Base-by-base conservation (phyloP, 2,797 vertebrate genomes). In the Chromis chromis region DNA sequence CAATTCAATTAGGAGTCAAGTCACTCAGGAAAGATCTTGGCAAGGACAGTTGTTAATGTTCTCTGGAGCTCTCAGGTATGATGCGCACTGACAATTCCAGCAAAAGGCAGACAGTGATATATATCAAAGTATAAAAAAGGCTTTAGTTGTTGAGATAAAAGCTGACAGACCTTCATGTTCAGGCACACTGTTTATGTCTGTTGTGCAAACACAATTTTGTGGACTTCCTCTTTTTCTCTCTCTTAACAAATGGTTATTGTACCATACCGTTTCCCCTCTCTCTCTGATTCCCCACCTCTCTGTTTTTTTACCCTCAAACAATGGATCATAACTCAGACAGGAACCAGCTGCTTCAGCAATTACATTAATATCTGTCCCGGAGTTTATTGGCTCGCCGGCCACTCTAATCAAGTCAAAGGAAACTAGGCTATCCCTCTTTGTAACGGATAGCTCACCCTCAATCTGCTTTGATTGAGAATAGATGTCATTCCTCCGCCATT, bases 311-410 rank as follows among this genome's bases (percentile, higher is more conserved):
- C 57, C 16, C 50, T 76, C 24, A 61, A 88, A 92, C 90, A 92
- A 91, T 88, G 87, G 87, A 82, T 79, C 84, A 74, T 79, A 80
- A 66, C 61, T 76, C 78, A 64, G 78, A 84, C 88, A 83, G 86
- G 92, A 93, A 87, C 82, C 85, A 90, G 90, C 86, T 91, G 92
- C 82, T 88, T 83, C 71, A 66, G 84, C 82, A 80, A 81, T 89
- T 85, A 74, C 79, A 86, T 90, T 86, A 84, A 91, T 87, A 91
- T 89, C 84, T 79, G 84, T 88, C 86, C 42, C 75, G 2, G 73
- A 78, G 65, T 83, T 85, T 85, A 91, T 87, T 88, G 86, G 82
- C 74, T 58, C 2, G 55, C 66, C 53, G 33, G 70, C 65, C 44
- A 39, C 60, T 80, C 70, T 82, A 86, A 88, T 86, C 79, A 75